Evolutionary conservation across 2,113 vertebrate species (phyloP), one percentile per base, ranked within the genome.

Genomic region (Microcebus jonahi): DNA sequence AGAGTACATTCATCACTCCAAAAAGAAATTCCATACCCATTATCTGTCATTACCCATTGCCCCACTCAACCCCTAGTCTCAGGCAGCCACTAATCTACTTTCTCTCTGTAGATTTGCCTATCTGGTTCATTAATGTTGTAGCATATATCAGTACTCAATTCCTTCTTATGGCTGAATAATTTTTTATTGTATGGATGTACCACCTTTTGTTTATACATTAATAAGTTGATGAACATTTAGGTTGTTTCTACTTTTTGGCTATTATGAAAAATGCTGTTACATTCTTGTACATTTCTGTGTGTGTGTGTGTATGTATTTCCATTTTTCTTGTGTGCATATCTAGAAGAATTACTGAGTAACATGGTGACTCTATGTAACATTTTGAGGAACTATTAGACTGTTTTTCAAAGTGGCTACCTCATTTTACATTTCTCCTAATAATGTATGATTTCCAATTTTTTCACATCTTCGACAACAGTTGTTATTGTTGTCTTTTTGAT

Each of bases 21-120:
- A 17, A 73, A 75, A 79, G 25, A 85, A 79, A 48, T 21, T 29
- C 48, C 25, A 50, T 61, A 59, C 9, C 68, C 57, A 75, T 65
- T 42, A 75, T 0, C 14, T 53, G 11, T 75, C 39, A 39, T 61
- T 71, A 34, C 20, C 48, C 13, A 18, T 31, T 25, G 50, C 29
- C n/a, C 2, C 34, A 31, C 7, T 3, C 0, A 0, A 5, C 3
- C 8, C 0, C 17, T 9, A 57, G 20, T 7, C 36, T 48, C 65
- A 29, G 31, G 42, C 55, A 57, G 6, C 27, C 4, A 36, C 59
- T 29, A 23, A 45, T 81, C 23, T 45, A 29, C 36, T 68, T 39
- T 87, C 6, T n/a, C 18, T 73, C 4, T 65, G 31, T 73, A 39
- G 4, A 31, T 91, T 75, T 88, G 31, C 21, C 36, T 93, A 1